Evolutionary conservation across 2,113 vertebrate species (phyloP).

Genomic region (Rissa tridactyla): DNA sequence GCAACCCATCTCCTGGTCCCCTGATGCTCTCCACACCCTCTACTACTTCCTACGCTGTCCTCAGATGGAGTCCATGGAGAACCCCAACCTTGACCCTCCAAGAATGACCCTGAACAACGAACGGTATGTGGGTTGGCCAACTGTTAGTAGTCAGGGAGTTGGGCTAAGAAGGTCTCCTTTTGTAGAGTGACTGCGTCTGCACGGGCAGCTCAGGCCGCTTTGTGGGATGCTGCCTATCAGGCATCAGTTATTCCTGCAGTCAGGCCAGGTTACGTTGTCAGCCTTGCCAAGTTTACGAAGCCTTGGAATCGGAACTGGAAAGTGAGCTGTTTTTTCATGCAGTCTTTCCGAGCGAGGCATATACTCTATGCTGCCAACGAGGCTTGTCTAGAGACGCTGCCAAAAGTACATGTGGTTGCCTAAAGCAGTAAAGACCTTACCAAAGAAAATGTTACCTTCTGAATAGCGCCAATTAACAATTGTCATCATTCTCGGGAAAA

Average conservation of each 20-base stretch:
- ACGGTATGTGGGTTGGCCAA: conserved; percentile 72
- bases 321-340: conserved; percentile 26
- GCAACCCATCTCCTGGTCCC: conserved; percentile 94
- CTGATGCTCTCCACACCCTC: conserved; percentile 95
- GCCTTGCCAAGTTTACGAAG: not conserved
- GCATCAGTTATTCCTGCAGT: conserved; percentile 31
- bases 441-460: conserved; percentile 41
- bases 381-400: conserved; percentile 28
- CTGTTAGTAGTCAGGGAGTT: too few species aligned
- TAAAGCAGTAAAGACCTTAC: conserved; percentile 26
- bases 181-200: not conserved
- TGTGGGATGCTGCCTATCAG: not conserved
- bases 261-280: not conserved
- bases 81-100: conserved; percentile 97
- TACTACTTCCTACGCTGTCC: conserved; percentile 99
- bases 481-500: not conserved
- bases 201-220: not conserved
- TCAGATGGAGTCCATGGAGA: conserved; percentile 99
- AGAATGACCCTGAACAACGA: conserved; percentile 95
- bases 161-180: not conserved
- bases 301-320: conserved; percentile 43
- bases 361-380: not conserved
- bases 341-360: conserved; percentile 10
- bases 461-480: not conserved
- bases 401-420: conserved; percentile 39